Conservation (phyloP, 2,113 vertebrate genomes). For the Lagopus leucura region DNA sequence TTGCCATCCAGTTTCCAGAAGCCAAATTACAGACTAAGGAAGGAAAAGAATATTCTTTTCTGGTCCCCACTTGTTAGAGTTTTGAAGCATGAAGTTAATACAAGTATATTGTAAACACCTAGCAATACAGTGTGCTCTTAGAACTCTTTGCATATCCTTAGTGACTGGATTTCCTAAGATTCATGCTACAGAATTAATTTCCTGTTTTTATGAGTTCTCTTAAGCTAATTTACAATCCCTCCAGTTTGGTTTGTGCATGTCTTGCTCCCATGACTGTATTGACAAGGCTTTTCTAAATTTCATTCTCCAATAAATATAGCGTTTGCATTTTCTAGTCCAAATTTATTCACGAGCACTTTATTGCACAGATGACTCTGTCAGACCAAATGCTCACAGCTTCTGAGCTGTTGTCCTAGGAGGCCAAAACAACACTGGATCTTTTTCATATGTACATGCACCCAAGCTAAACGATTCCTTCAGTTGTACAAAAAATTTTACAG, state of each 20-base stretch:
- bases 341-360: neutral
- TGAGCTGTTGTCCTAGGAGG: neutral
- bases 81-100: neutral
- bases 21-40: neutral
- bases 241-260: neutral
- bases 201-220: neutral
- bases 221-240: neutral
- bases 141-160: neutral
- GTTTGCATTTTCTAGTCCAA: neutral
- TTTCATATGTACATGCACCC: neutral
- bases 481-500: neutral
- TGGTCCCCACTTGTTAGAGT: neutral
- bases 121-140: neutral
- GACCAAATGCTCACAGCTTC: neutral
- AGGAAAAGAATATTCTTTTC: conserved; percentile 21
- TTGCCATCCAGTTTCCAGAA: conserved; percentile 5
- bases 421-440: neutral
- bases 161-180: neutral
- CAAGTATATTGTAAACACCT: neutral
- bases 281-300: neutral
- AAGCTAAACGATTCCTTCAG: neutral
- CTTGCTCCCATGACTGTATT: neutral
- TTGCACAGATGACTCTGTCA: neutral
- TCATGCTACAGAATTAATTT: neutral
- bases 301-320: neutral